These are phyloP conservation scores for Entomyzon cyanotis DNA, from an alignment of 2,113 vertebrate species.

Conservation along the genomic window DNA sequence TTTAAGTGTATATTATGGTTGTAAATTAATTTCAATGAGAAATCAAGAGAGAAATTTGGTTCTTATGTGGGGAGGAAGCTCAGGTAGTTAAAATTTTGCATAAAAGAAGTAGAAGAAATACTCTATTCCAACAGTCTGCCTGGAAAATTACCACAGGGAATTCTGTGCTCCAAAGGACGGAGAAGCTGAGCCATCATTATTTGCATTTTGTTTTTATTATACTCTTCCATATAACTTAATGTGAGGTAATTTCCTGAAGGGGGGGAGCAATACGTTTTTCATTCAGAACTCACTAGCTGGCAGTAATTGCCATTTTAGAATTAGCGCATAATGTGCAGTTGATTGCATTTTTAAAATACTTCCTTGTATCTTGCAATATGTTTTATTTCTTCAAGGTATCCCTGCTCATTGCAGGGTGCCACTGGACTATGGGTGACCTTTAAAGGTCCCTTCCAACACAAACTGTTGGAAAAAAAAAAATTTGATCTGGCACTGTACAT, in stretches of 20 bases:
- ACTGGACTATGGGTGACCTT: background rate
- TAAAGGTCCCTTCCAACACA: background rate
- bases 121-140: fast-evolving
- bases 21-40: background rate
- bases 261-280: background rate
- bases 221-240: background rate
- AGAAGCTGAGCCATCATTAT: background rate
- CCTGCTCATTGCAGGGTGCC: background rate
- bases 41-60: background rate
- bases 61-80: background rate
- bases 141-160: background rate
- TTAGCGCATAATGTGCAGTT: background rate
- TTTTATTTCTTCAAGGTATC: background rate
- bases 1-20: background rate
- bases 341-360: background rate
- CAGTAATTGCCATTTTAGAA: background rate
- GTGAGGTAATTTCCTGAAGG: background rate
- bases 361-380: background rate
- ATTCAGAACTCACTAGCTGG: background rate
- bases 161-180: background rate
- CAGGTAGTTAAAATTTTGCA: background rate
- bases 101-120: background rate
- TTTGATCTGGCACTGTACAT: background rate
- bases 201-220: background rate
- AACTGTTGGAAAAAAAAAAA: background rate